A percentile compares a stretch with the other conserved stretches of the same genome.
These are phyloP conservation scores for Prunella strophiata DNA, from an alignment of 2,797 vertebrate genomes.

Conservation along the genomic window DNA sequence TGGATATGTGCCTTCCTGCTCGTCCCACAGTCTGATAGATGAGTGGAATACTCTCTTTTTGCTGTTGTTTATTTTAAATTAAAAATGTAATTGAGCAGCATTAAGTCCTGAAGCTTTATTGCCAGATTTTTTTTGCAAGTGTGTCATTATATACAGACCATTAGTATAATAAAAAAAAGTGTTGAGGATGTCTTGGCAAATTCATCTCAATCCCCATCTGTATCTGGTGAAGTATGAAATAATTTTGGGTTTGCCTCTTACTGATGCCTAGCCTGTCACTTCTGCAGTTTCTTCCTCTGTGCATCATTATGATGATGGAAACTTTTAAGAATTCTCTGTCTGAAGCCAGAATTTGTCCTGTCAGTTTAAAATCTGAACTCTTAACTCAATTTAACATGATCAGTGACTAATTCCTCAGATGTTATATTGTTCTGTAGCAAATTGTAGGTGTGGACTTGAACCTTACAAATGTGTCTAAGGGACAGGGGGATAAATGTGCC, in stretches of 20 bases:
- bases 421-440: not conserved
- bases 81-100: not conserved
- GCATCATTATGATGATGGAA: not conserved
- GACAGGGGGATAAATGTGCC: not conserved
- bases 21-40: not conserved
- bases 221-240: slow-evolving; percentile 5
- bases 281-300: not conserved
- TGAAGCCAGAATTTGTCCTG: not conserved
- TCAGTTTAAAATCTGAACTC: not conserved
- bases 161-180: not conserved
- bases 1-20: not conserved
- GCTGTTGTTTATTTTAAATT: not conserved
- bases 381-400: not conserved
- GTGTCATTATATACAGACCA: not conserved
- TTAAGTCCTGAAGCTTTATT: not conserved
- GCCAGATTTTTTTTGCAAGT: not conserved
- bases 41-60: not conserved
- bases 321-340: not conserved
- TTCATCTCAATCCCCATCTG: not conserved
- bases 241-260: not conserved
- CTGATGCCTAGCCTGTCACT: not conserved
- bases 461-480: not conserved
- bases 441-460: not conserved
- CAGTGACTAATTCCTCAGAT: not conserved
- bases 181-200: not conserved